Percentiles rank a stretch among this genome's conserved stretches.
Evolutionary conservation across 1,140 invertebrate genomes (phyloP).

Genomic region (Drosophila truncata): DNA sequence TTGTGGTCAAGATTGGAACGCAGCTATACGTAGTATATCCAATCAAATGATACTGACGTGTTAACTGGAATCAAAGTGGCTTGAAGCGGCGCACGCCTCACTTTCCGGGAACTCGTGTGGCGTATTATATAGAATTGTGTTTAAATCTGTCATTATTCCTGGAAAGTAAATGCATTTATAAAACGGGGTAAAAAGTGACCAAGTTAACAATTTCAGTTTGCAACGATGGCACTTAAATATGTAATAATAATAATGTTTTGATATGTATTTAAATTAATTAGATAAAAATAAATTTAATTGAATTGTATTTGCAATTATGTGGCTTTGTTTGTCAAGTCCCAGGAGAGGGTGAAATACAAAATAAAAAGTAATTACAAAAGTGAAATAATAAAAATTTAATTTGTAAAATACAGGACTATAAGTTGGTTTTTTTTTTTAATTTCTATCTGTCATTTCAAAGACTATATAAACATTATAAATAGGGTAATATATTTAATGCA

Average conservation of each 20-base stretch:
- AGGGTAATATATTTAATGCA: too few species aligned
- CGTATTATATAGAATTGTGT: neutral
- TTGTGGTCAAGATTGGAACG: constrained; percentile 2
- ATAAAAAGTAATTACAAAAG: too few species aligned
- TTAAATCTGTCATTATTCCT: constrained; percentile 3
- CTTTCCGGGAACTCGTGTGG: constrained; percentile 23
- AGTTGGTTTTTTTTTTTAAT: too few species aligned
- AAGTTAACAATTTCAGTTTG: neutral
- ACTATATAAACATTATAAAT: too few species aligned
- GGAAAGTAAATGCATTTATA: constrained; percentile 23
- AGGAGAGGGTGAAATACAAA: neutral
- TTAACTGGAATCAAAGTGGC: constrained; percentile 22
- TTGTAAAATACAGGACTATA: too few species aligned
- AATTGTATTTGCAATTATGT: neutral
- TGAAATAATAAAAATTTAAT: too few species aligned
- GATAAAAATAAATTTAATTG: neutral
- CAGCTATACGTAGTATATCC: neutral
- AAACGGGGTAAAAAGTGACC: neutral
- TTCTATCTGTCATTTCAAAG: too few species aligned
- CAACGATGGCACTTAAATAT: neutral
- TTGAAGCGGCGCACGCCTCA: constrained; percentile 16
- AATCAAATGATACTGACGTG: constrained; percentile 26
- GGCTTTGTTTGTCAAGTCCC: neutral
- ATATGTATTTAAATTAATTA: neutral
- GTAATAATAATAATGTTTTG: too few species aligned